Base-by-base conservation (phyloP, 2,113 vertebrate genomes). In the Mesitornis unicolor region DNA sequence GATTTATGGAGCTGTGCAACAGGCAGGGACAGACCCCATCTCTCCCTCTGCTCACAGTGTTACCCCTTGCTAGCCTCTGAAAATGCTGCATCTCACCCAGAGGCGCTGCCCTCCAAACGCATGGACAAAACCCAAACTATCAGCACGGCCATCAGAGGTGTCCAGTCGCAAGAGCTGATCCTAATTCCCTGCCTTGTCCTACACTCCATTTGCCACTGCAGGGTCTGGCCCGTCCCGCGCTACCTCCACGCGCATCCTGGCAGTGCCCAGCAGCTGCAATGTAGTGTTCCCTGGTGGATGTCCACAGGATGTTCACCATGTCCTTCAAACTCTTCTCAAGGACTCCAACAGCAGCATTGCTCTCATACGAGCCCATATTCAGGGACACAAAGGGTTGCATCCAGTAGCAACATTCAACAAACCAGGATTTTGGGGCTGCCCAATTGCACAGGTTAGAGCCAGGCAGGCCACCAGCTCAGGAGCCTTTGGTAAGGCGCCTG, bases 11-110 rank as follows among this genome's bases (percentile, higher is more conserved):
- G 53, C 73, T 71, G 60, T 38, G n/a, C 51, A 45, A 26, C 0
- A 2, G 31, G 48, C 71, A 92, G 48, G 17, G 61, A 56, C 40
- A 56, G 81, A 59, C 4, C 40, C 36, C 16, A 51, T 2, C 18
- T 17, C 60, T 86, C 64, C 22, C 21, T 35, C 50, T 31, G 22
- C 48, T 54, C 8, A 0, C 2, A 0, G 8, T 1, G 0, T 5
- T 19, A 38, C 21, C 28, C 69, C 59, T 53, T 13, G 9, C 11
- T 9, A 28, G 35, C n/a, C 59, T n/a, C 36, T 0, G 0, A 4
- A 0, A 59, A 15, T 0, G 2, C 45, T 26, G 4, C 3, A 2
- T 50, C 42, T 29, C 9, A 1, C 53, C 35, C 65, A 54, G 31
- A 53, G 26, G 10, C 6, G 1, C 51, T 65, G 51, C 57, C 43